These are phyloP conservation scores for Lordiphosa mommai DNA, from an alignment of 1,140 invertebrate genomes.

Conservation along the genomic window DNA sequence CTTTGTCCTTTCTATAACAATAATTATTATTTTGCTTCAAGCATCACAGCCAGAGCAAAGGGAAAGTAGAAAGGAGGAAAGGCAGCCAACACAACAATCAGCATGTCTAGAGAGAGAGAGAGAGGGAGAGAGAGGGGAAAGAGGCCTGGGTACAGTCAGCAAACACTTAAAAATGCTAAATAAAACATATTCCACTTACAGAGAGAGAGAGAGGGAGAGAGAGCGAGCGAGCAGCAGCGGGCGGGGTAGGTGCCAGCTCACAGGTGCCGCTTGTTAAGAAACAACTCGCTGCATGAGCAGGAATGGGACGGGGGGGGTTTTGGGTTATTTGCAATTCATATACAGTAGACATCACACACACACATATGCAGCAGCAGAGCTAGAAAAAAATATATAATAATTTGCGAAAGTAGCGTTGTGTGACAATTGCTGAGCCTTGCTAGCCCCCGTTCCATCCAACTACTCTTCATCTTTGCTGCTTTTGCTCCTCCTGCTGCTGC, in stretches of 20 bases:
- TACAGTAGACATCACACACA: constrained; percentile 54
- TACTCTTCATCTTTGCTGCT: constrained; percentile 25
- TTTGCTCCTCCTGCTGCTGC: constrained; percentile 15
- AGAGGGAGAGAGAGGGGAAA: constrained; percentile 1
- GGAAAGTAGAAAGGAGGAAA: constrained; percentile 2
- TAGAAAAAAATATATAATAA: constrained; percentile 62
- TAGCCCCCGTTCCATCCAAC: constrained; percentile 35
- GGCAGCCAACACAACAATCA: background rate
- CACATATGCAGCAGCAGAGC: constrained; percentile 10
- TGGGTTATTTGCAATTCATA: constrained; percentile 74
- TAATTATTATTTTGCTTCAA: constrained; percentile 77
- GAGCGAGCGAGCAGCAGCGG: background rate
- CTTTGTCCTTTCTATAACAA: constrained; percentile 77
- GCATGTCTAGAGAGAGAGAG: constrained; percentile 4
- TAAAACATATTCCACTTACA: constrained; percentile 77
- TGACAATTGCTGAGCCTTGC: constrained; percentile 61
- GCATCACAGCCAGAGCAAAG: constrained; percentile 40
- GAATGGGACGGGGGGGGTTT: constrained; percentile 8
- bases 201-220: constrained; percentile 4
- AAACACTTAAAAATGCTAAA: constrained; percentile 78
- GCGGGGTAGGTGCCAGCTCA: constrained; percentile 57
- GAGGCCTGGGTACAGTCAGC: constrained; percentile 42
- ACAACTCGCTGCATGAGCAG: constrained; percentile 13
- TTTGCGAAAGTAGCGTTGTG: constrained; percentile 77
- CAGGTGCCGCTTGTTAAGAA: constrained; percentile 75